Percentiles rank a stretch among this genome's conserved stretches.
phyloP scores from a whole-genome alignment of 1,140 invertebrate genomes.

The Periplaneta americana region DNA sequence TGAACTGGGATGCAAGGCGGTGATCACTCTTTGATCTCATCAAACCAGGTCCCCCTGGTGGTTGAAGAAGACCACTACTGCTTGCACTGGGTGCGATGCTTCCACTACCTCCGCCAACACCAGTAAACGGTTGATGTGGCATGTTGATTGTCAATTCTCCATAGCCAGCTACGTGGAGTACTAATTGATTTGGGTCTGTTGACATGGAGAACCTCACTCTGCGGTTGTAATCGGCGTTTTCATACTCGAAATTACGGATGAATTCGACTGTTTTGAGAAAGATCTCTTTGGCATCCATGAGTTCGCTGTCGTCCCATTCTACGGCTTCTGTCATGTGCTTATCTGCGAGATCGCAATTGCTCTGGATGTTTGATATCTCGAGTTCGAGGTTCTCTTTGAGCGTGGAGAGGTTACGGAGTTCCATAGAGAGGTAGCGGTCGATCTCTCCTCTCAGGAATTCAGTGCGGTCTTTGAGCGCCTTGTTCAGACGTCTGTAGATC shows the following conservation, averaged over 20 bases:
- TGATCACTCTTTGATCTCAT: slow-evolving; percentile 94
- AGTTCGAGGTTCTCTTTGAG: slow-evolving; percentile 90
- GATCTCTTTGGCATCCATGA: slow-evolving; percentile 91
- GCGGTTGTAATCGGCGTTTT: slow-evolving; percentile 80
- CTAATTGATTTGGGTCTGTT: slow-evolving; percentile 84
- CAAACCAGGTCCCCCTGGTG: slow-evolving; percentile 58
- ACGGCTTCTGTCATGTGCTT: slow-evolving; percentile 80
- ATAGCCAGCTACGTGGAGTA: slow-evolving; percentile 68
- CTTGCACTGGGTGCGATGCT: slow-evolving; percentile 24
- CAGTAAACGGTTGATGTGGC: slow-evolving; percentile 44
- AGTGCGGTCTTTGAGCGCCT: slow-evolving; percentile 88
- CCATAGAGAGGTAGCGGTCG: slow-evolving; percentile 78
- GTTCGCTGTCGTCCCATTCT: slow-evolving; percentile 81
- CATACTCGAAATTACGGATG: slow-evolving; percentile 88
- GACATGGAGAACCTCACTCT: slow-evolving; percentile 79
- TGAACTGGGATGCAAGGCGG: slow-evolving; percentile 80
- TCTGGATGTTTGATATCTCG: slow-evolving; percentile 88
- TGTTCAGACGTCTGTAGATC: slow-evolving; percentile 80
- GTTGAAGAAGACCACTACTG: slow-evolving; percentile 45
- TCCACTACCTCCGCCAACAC: slow-evolving; percentile 25
- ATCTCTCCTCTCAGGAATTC: slow-evolving; percentile 83
- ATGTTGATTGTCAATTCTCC: slow-evolving; percentile 78
- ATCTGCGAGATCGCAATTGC: slow-evolving; percentile 95
- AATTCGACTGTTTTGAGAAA: slow-evolving; percentile 92
- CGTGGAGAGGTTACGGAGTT: slow-evolving; percentile 73